Evolutionary conservation across 2,888 invertebrate genomes (phyloP).

Genomic region (Athalia cordata): DNA sequence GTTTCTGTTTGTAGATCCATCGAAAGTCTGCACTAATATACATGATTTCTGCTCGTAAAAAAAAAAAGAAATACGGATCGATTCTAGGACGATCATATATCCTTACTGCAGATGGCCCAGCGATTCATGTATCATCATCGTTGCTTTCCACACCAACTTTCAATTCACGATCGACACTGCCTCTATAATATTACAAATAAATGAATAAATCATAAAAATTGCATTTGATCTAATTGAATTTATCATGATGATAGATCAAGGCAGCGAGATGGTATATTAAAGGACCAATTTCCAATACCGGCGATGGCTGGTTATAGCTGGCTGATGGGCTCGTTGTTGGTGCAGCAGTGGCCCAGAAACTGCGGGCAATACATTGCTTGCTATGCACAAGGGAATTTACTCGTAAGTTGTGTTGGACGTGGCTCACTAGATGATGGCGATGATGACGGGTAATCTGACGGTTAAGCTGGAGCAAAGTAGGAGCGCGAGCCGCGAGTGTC

Average conservation of each 20-base stretch:
- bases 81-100: too few species aligned
- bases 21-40: too few species aligned
- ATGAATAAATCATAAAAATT: too few species aligned
- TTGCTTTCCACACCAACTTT: too few species aligned
- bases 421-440: slow-evolving; percentile 32
- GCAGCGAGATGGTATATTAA: not conserved
- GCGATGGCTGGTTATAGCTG: slow-evolving; percentile 32
- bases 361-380: not conserved
- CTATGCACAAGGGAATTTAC: slow-evolving; percentile 24
- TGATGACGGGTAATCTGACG: slow-evolving; percentile 43
- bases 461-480: slow-evolving; percentile 29
- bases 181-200: too few species aligned
- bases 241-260: slow-evolving; percentile 1
- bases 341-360: slow-evolving; percentile 40
- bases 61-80: too few species aligned
- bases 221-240: slow-evolving; percentile 9
- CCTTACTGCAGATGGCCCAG: too few species aligned
- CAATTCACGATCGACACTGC: too few species aligned
- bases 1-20: too few species aligned
- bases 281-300: slow-evolving; percentile 32
- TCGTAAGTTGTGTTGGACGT: slow-evolving; percentile 24
- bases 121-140: too few species aligned
- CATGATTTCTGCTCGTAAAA: too few species aligned
- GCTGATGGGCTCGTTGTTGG: slow-evolving; percentile 1
- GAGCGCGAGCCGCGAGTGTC: slow-evolving; percentile 34